Base-by-base conservation (phyloP, 2,888 invertebrate genomes). In the Drosophila histrio region DNA sequence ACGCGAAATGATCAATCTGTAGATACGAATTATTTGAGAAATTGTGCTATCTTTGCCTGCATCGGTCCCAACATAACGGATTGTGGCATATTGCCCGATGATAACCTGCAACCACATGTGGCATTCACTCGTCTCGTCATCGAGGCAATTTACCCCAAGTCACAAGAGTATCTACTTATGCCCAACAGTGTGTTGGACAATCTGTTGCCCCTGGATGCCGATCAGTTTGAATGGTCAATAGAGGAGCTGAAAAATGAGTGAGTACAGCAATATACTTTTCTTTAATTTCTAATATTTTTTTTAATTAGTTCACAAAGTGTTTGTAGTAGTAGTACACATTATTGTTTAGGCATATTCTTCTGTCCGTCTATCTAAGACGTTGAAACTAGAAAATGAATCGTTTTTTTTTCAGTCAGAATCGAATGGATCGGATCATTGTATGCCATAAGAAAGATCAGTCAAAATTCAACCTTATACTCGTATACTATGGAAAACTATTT, bases 31-130 rank as follows among this genome's bases (percentile, higher is more conserved):
- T 92, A 92, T 50, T 68, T 93, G 1, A 91, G 93, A 44, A 89
- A 91, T 36, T 93, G 93, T 71, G 93, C 89, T 1, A 46, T 93
- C 2, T 89, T 93, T 11, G 91, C 92, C 30, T 93, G 93, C 77
- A 74, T 65, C 1, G 87, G 89, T 0, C 47, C 79, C 2, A 44
- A 52, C 2, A 62, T 91, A 5, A 54, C 46, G n/a, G 80, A 88
- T 2, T 91, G 91, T 53, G 91, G 86, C 0, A 63, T 70, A 30
- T 19, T 77, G 3, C n/a, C n/a, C n/a, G 72, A 79, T 2, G 38
- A 60, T 2, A 70, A 66, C 0, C 43, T 67, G 1, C 4, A 54
- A 9, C 63, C 75, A 0, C 56, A 61, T 3, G 66, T 87, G 1
- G 47, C 50, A 9, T 89, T 91, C 54, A 77, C 74, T 3, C 66